phyloP scores from a whole-genome alignment of 2,113 vertebrate species.

The Cygnus buccinator region DNA sequence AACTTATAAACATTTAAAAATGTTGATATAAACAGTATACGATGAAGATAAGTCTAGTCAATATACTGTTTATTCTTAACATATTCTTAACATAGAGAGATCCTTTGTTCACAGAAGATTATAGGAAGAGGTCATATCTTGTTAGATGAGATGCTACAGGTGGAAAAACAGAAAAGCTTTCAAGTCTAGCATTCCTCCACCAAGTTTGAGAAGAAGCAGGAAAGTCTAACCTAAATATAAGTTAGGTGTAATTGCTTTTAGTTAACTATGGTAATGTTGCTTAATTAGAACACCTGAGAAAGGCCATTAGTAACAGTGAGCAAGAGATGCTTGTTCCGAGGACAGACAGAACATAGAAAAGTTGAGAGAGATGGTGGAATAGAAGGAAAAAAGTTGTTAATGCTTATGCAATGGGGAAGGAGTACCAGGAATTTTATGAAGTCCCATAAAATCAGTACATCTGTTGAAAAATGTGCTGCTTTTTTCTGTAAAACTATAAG shows the following conservation, averaged over 20 bases:
- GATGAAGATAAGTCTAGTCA: not conserved
- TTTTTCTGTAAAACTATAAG: not conserved
- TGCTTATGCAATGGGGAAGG: not conserved
- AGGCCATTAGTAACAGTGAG: not conserved
- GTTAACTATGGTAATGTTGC: not conserved
- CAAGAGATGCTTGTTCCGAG: not conserved
- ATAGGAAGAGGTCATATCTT: not conserved
- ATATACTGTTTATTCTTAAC: not conserved
- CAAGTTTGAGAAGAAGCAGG: not conserved
- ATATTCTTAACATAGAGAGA: not conserved
- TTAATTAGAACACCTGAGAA: not conserved
- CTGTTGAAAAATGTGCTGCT: not conserved
- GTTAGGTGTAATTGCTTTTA: not conserved
- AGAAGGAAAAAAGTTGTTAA: not conserved
- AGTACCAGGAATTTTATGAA: not conserved
- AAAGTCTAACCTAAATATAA: not conserved
- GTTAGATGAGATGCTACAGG: not conserved
- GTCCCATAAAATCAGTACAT: not conserved
- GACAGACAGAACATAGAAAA: not conserved
- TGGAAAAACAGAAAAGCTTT: not conserved
- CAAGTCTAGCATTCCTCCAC: not conserved
- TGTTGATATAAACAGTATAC: not conserved
- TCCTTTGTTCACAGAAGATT: not conserved
- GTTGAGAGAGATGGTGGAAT: accelerated
- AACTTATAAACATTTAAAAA: not conserved